Evolutionary conservation across 2,113 vertebrate species (phyloP).

Genomic region (Trinectes maculatus): DNA sequence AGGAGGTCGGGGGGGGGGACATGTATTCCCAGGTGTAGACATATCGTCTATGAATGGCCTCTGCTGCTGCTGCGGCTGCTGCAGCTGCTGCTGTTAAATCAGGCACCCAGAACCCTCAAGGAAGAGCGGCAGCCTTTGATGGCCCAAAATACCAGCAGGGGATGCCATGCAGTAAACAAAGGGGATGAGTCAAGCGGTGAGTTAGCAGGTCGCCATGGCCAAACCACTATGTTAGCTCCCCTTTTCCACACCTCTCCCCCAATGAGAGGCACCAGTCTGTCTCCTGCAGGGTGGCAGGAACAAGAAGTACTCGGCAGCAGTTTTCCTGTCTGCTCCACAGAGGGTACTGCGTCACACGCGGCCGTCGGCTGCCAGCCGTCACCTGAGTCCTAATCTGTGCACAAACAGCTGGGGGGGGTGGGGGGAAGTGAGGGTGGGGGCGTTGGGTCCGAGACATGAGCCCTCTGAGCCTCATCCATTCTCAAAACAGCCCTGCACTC

Average conservation of each 20-base stretch:
- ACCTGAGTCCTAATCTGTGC: slow-evolving; percentile 70
- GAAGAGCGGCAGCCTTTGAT: slow-evolving; percentile 51
- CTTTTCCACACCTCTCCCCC: slow-evolving; percentile 51
- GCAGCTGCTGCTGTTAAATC: slow-evolving; percentile 1
- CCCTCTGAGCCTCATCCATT: slow-evolving; percentile 58
- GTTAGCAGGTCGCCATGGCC: slow-evolving; percentile 55
- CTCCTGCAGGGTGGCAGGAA: slow-evolving; percentile 81
- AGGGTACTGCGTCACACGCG: slow-evolving; percentile 70
- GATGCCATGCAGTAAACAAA: slow-evolving; percentile 54
- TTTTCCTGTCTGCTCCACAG: slow-evolving; percentile 75
- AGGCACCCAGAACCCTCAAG: slow-evolving; percentile 28
- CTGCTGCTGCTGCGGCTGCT: too few relatives aligned
- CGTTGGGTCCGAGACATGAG: too few relatives aligned
- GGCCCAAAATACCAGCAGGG: slow-evolving; percentile 53
- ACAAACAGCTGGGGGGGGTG: slow-evolving; percentile 72
- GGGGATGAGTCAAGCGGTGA: slow-evolving; percentile 39
- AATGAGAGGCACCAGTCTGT: slow-evolving; percentile 82
- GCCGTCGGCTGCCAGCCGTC: slow-evolving; percentile 65
- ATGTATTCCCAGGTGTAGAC: slow-evolving; percentile 2
- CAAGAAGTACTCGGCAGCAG: slow-evolving; percentile 81
- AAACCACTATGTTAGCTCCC: slow-evolving; percentile 37
- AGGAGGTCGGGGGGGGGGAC: background rate
- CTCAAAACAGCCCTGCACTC: slow-evolving; percentile 55
- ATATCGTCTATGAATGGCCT: slow-evolving; percentile 24
- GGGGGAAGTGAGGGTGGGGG: too few relatives aligned